Base-by-base conservation (phyloP, 2,888 invertebrate species). In the Xestia sexstrigata region DNA sequence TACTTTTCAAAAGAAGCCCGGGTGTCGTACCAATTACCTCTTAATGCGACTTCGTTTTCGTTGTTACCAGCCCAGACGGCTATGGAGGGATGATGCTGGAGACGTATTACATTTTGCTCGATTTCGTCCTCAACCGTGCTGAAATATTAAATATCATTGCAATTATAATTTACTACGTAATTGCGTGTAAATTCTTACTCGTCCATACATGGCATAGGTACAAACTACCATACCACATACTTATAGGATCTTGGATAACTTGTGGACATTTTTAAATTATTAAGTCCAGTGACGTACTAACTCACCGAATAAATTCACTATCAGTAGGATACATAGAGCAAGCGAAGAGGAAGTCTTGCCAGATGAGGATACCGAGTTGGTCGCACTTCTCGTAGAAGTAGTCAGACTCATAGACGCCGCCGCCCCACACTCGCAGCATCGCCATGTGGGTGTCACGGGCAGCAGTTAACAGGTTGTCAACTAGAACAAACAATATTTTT, bases 291-390 rank as follows among this genome's bases (percentile, higher is more conserved):
- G 30, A 17, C 17, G 8, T 30, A 11, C 23, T 52, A 23, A 17
- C 94, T 91, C 95, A 97, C 95, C 96, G 90, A 42, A 99, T 95
- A 94, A 98, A 99, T 1, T 97, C 96, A 0, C 95, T 89, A 77
- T 97, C 97, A 0, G 97, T 97, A 0, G 99, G 99, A 94, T 99
- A 99, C 98, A 99, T 98, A 35, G 98, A 97, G 92, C 99, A 99
- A 0, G 99, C 99, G 93, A 99, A 99, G 98, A 99, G 98, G 92
- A 99, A 98, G 94, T 99, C 99, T 94, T 99, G 99, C 99, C 99
- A 99, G 75, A 99, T 98, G 90, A 99, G 97, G 68, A 99, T 98
- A 1, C 99, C 99, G 70, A 98, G 96, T 91, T 98, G 97, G 92
- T 99, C 99, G 75, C 99, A 99, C 55, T 98, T 93, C 83, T 98